phyloP scores from a whole-genome alignment of 2,797 vertebrate genomes.

The Phrynocephalus guinanensis region DNA sequence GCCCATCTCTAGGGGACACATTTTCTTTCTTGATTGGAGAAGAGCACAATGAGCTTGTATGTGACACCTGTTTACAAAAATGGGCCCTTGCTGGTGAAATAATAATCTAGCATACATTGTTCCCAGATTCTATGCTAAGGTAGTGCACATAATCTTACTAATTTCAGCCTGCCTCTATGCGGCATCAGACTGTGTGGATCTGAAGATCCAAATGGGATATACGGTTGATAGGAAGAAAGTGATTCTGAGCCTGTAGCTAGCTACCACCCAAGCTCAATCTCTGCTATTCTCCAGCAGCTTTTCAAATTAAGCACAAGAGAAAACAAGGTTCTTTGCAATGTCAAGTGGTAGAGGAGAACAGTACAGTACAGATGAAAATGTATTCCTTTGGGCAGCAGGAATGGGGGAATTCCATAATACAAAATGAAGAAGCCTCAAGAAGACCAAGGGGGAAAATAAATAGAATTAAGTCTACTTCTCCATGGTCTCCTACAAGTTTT shows the following conservation, averaged over 20 bases:
- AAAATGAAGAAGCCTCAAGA: background rate
- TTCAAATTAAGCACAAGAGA: slow-evolving; percentile 36
- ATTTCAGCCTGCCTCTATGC: background rate
- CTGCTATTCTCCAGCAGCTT: background rate
- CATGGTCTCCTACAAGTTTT: background rate
- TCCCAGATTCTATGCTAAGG: background rate
- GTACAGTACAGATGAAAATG: background rate
- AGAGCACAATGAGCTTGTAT: background rate
- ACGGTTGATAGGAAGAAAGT: background rate
- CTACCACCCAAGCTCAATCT: background rate
- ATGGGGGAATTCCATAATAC: background rate
- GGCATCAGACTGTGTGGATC: background rate
- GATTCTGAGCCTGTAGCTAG: background rate
- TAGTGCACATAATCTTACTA: background rate
- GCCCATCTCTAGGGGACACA: no score
- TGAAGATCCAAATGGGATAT: background rate
- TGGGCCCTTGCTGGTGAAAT: slow-evolving; percentile 50
- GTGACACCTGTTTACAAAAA: slow-evolving; percentile 41
- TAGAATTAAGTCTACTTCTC: background rate
- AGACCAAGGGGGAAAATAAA: background rate
- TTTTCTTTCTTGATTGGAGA: slow-evolving; percentile 50
- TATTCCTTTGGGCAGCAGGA: slow-evolving; percentile 6
- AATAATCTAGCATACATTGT: slow-evolving; percentile 41
- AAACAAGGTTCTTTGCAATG: slow-evolving; percentile 16
- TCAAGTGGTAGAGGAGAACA: background rate